Evolutionary conservation across 2,888 invertebrate genomes (phyloP).

Genomic region (Acrobasis suavella): DNA sequence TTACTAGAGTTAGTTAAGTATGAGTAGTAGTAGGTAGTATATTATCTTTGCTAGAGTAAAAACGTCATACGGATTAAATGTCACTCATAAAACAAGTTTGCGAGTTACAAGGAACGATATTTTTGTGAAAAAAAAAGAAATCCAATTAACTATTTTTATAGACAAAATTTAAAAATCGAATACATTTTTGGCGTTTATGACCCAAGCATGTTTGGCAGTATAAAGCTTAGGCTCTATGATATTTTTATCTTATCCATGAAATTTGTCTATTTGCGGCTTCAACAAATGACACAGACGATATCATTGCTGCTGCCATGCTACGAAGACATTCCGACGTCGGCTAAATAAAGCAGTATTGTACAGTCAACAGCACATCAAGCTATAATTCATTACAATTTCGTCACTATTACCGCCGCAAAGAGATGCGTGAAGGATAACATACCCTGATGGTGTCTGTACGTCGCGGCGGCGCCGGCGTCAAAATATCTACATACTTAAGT

Average conservation of each 20-base stretch:
- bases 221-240: background rate
- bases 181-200: no score
- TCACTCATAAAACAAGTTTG: no score
- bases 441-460: background rate
- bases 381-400: background rate
- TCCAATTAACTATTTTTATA: no score
- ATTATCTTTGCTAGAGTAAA: no score
- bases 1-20: no score
- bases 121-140: no score
- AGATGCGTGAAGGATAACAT: no score
- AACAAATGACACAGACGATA: slow-evolving; percentile 18
- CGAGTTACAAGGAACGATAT: no score
- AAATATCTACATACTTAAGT: background rate
- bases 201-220: background rate
- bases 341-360: slow-evolving; percentile 6
- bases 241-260: background rate
- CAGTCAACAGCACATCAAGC: background rate
- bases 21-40: no score
- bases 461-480: slow-evolving; percentile 9
- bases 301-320: slow-evolving; percentile 7
- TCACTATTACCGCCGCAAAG: no score
- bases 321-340: slow-evolving; percentile 19
- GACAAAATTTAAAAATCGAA: no score
- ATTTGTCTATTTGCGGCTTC: slow-evolving; percentile 12
- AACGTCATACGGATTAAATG: no score